Percentiles rank a stretch among this genome's conserved stretches.
phyloP scores from a whole-genome alignment of 1,140 invertebrate species.

The Aphelenchoides fujianensis region DNA sequence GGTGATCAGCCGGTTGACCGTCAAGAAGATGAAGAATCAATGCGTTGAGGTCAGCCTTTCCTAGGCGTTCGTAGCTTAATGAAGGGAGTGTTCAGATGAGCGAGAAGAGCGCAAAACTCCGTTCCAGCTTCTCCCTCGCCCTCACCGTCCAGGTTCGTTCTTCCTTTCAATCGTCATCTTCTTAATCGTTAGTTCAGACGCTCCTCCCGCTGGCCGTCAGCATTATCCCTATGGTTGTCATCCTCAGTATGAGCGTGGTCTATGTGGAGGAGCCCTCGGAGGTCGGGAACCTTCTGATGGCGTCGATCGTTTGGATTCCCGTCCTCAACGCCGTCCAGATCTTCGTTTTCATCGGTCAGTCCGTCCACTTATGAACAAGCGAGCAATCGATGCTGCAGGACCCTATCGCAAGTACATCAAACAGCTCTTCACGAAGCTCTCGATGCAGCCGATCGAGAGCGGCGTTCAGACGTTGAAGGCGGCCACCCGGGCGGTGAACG shows the following conservation, averaged over 20 bases:
- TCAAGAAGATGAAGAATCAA: not conserved
- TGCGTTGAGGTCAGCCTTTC: no score
- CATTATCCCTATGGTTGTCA: not conserved
- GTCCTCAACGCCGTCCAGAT: not conserved
- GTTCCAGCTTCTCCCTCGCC: not conserved
- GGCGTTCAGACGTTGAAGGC: not conserved
- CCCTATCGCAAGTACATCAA: not conserved
- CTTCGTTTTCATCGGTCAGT: not conserved
- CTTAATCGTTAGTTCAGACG: not conserved
- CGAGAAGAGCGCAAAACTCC: not conserved
- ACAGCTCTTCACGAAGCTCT: not conserved
- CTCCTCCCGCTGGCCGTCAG: not conserved
- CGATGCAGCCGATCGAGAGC: not conserved
- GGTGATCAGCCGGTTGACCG: not conserved
- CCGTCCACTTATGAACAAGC: not conserved
- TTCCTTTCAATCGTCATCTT: not conserved
- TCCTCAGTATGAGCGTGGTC: not conserved
- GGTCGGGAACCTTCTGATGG: not conserved
- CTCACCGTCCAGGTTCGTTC: not conserved
- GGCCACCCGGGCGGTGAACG: not conserved
- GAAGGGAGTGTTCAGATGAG: slow-evolving; percentile 5
- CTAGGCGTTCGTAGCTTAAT: no score
- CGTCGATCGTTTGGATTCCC: not conserved
- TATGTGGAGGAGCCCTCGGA: not conserved
- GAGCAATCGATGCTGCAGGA: not conserved